Evolutionary conservation across 1,140 invertebrate species (phyloP).

Genomic region (Helicoverpa armigera): DNA sequence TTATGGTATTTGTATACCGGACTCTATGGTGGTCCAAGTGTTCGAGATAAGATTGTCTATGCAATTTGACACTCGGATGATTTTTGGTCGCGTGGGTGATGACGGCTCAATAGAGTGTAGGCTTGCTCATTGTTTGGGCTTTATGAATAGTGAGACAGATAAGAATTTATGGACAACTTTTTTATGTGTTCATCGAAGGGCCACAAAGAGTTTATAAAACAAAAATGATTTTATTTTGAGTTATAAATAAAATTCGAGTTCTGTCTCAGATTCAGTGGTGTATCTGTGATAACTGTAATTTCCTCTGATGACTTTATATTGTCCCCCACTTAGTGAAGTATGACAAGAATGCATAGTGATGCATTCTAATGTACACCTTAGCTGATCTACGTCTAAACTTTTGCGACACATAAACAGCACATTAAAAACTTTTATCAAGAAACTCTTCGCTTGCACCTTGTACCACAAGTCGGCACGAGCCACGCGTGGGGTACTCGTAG

Average conservation of each 20-base stretch:
- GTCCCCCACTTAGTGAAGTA: no score
- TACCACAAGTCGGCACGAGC: slow-evolving; percentile 67
- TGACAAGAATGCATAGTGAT: no score
- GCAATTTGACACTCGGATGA: slow-evolving; percentile 45
- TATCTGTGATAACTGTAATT: background rate
- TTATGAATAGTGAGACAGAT: slow-evolving; percentile 25
- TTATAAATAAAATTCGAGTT: no score
- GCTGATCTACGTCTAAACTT: no score
- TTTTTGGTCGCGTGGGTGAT: slow-evolving; percentile 34
- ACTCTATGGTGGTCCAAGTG: slow-evolving; percentile 46
- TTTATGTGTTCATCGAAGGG: background rate
- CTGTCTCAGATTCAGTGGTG: background rate
- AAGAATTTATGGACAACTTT: slow-evolving; percentile 1
- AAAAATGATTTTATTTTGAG: no score
- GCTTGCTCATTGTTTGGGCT: slow-evolving; percentile 30
- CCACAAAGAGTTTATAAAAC: background rate
- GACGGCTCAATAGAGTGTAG: slow-evolving; percentile 44
- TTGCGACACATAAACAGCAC: background rate
- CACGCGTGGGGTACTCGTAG: slow-evolving; percentile 75
- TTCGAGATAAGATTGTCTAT: slow-evolving; percentile 39
- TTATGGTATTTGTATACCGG: slow-evolving; percentile 56
- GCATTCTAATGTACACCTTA: no score
- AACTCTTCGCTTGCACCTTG: slow-evolving; percentile 26
- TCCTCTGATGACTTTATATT: no score
- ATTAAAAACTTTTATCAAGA: background rate